Base-by-base conservation (phyloP, 2,888 invertebrate species). In the Thymelicus sylvestris region DNA sequence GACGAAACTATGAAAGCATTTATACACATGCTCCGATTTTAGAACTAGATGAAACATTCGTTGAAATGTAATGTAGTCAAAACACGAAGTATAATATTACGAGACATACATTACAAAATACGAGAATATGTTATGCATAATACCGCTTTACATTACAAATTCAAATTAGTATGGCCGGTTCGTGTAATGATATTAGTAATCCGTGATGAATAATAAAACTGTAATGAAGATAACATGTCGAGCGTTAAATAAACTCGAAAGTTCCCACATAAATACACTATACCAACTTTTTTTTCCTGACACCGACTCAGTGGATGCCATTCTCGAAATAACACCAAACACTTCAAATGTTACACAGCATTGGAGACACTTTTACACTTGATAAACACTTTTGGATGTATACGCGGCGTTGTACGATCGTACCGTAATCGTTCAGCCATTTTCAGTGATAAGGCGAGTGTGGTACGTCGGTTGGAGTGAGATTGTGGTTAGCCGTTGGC, bases 391-490 rank as follows among this genome's bases (percentile, higher is more conserved):
- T 84, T 86, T 81, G 81, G 84, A 84, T 84, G 83, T 80, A 84
- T 81, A 81, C 80, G 81, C 77, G 79, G 79, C 84, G 83, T 83
- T 79, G 81, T 83, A 75, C 81, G 88, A 89, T 90, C 87, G 88
- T 80, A 80, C 76, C 81, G 85, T 87, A 90, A 92, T 91, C 91
- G 88, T 82, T 83, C 83, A 84, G 87, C 86, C 93, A 93, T 93
- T 92, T 92, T 93, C 85, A 89, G 87, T 91, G 93, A 93, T 93
- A 93, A 93, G 86, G 83, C 85, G 82, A 77, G 83, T 82, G 83
- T 69, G 64, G 52, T 84, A 82, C 84, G 83, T 83, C 75, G 74
- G 74, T 79, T 82, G 81, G 55, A 72, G 77, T 75, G 77, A 77
- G 77, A 77, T 75, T 77, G 77, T 75, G 73, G 78, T 77, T 77